Evolutionary conservation across 2,888 invertebrate genomes (phyloP).

Genomic region (Cyclophora punctaria): DNA sequence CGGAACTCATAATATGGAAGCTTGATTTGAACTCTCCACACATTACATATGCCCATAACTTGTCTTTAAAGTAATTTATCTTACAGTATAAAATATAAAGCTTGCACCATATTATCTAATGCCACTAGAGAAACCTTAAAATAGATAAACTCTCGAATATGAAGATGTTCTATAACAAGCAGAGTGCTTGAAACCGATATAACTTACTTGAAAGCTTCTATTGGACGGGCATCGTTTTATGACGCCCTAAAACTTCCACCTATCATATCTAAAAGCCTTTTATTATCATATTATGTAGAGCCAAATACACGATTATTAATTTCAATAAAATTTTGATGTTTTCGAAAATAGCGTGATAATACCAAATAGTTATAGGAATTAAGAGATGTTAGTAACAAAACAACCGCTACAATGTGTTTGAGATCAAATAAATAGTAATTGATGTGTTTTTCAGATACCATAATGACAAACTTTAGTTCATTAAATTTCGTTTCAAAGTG

Average conservation of each 20-base stretch:
- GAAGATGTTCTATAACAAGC: constrained; percentile 25
- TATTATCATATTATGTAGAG: no score
- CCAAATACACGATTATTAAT: no score
- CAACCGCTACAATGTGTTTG: no score
- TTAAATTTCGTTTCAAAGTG: neutral
- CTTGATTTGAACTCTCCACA: no score
- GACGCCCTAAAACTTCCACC: constrained; percentile 9
- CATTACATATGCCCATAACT: no score
- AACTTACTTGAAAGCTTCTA: constrained; percentile 5
- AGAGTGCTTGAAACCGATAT: constrained; percentile 26
- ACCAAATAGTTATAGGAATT: neutral
- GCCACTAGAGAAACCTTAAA: constrained; percentile 16
- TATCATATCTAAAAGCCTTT: neutral
- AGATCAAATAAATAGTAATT: neutral
- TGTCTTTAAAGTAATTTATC: no score
- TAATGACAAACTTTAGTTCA: neutral
- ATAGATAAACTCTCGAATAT: constrained; percentile 26
- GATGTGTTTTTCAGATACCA: neutral
- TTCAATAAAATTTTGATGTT: no score
- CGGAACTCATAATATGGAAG: constrained; percentile 17
- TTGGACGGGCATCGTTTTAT: constrained; percentile 3
- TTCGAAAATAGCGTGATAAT: no score
- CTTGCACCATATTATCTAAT: constrained; percentile 20
- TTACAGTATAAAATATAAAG: no score
- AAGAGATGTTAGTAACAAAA: neutral